Evolutionary conservation across 2,888 invertebrate genomes (phyloP).

Genomic region (Harpalus rubripes): DNA sequence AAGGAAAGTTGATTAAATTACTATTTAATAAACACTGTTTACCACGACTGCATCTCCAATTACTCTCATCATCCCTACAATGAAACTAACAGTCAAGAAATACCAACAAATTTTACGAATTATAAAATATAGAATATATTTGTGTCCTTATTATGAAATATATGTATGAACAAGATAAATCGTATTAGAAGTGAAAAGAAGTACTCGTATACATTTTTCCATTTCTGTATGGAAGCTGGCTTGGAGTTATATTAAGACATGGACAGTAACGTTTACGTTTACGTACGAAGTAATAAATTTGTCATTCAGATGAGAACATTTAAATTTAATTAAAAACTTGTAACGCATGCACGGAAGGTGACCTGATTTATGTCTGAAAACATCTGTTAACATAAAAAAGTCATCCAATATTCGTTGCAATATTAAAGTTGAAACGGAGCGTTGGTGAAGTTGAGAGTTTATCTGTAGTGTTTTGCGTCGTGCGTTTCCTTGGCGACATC

Average conservation of each 20-base stretch:
- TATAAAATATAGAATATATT: too few relatives aligned
- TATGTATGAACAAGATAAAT: too few relatives aligned
- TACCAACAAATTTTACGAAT: too few relatives aligned
- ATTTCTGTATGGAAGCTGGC: background rate
- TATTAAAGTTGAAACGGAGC: conserved; percentile 35
- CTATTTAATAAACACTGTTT: too few relatives aligned
- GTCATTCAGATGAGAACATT: conserved; percentile 8
- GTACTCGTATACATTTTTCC: background rate
- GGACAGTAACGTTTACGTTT: background rate
- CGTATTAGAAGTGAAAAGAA: too few relatives aligned
- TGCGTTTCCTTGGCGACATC: conserved; percentile 56
- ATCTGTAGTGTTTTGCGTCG: conserved; percentile 45
- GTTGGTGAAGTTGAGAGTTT: conserved; percentile 39
- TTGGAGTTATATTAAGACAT: background rate
- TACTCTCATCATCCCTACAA: too few relatives aligned
- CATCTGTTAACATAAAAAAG: conserved; percentile 54
- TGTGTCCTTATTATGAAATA: too few relatives aligned
- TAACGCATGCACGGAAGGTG: conserved; percentile 14
- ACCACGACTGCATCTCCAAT: too few relatives aligned
- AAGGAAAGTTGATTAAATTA: too few relatives aligned
- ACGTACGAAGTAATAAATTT: conserved; percentile 4
- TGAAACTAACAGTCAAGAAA: too few relatives aligned
- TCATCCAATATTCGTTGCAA: conserved; percentile 51
- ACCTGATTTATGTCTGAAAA: conserved; percentile 49
- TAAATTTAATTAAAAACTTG: conserved; percentile 11